phyloP scores from a whole-genome alignment of 2,113 vertebrate species.

The Dipodomys spectabilis region DNA sequence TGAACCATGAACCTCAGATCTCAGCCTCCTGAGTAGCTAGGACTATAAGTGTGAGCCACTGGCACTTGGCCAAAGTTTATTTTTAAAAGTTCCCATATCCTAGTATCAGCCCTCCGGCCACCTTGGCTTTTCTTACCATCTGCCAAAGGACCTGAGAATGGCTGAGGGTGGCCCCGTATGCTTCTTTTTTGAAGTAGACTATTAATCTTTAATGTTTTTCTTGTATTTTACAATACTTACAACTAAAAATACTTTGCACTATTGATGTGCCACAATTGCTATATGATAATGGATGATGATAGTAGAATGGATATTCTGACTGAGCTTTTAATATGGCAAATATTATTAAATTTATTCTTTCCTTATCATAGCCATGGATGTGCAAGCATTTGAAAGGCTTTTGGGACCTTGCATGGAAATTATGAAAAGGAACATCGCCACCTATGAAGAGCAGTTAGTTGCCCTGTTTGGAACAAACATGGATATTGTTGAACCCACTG shows the following conservation, averaged over 20 bases:
- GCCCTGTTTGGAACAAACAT: conserved; percentile 96
- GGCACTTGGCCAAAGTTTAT: not conserved
- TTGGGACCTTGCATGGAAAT: conserved; percentile 99
- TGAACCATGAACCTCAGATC: too few species aligned
- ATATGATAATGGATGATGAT: not conserved
- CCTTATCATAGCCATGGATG: conserved; percentile 93
- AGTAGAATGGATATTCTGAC: not conserved
- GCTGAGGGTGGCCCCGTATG: not conserved
- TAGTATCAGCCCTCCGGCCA: not conserved
- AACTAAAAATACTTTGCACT: conserved; percentile 7
- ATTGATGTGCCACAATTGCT: not conserved
- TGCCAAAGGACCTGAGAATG: not conserved
- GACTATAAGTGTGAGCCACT: too few species aligned
- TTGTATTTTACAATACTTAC: not conserved
- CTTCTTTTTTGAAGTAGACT: conserved; percentile 15
- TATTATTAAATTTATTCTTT: conserved; percentile 68
- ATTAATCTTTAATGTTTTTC: conserved; percentile 17
- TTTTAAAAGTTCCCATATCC: not conserved
- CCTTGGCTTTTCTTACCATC: not conserved
- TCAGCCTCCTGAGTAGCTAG: too few species aligned
- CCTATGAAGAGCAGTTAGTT: conserved; percentile 98
- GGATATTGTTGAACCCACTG: conserved; percentile 94
- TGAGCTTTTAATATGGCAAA: conserved; percentile 31
- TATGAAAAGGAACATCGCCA: conserved; percentile 99
- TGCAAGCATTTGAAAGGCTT: conserved; percentile 98